Base-by-base conservation (phyloP, 1,140 invertebrate genomes). In the Hyphantria cunea region DNA sequence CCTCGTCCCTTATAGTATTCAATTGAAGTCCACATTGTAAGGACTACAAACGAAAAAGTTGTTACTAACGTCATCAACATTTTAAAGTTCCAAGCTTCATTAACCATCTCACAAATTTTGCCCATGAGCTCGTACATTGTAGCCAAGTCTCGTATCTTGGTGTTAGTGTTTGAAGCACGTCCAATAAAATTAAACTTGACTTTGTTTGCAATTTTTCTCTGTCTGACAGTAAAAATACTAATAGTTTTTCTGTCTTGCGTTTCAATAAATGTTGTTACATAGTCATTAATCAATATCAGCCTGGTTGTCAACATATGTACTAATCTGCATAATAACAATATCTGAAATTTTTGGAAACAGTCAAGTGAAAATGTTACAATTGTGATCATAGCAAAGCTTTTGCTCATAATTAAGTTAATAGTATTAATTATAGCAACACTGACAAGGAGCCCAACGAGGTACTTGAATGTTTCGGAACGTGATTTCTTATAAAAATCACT, bases 21-120 rank as follows among this genome's bases (percentile, higher is more conserved):
- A n/a, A n/a, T n/a, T n/a, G n/a, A n/a, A n/a, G n/a, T 59, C 78
- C 80, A 86, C 61, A 84, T 78, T 4, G 78, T 75, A 3, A 82
- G 73, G 1, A 86, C 63, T 1, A 86, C 74, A 17, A 74, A 79
- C 11, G 60, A 66, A 62, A 86, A 87, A 0, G 78, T 80, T 15
- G 78, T 70, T 4, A 81, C 66, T 0, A 85, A 66, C 12, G 68
- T 70, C 72, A 80, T 79, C 31, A 83, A 76, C 12, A 86, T 79
- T 62, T 80, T 73, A 44, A 80, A 79, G 42, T 86, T 79, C 25
- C 78, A 87, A 9, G 80, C 41, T 31, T 72, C 58, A 41, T 85
- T 85, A 15, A 83, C 69, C 7, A 78, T 54, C 12, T 7, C 33
- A 44, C 74, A 77, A 17, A 70, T 69, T 34, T 77, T 75, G 0